Evolutionary conservation across 2,113 vertebrate genomes (phyloP).

Genomic region (Monarcha castaneiventris): DNA sequence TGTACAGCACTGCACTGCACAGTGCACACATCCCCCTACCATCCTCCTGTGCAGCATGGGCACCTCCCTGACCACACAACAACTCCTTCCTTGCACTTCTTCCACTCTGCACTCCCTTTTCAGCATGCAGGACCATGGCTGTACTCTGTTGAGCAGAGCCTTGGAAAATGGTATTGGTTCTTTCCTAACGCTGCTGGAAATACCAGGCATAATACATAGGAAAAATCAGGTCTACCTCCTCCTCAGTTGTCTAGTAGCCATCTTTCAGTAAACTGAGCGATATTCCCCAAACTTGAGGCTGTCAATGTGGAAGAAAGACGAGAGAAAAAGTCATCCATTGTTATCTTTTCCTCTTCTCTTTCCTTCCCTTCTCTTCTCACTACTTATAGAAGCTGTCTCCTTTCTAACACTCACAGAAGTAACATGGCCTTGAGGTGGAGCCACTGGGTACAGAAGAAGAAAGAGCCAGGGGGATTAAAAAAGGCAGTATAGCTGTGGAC

Average conservation of each 20-base stretch:
- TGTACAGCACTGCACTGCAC: background rate
- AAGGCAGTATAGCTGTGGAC: accelerated
- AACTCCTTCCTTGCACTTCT: background rate
- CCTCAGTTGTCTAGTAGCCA: background rate
- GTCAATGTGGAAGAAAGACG: background rate
- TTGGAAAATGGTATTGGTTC: background rate
- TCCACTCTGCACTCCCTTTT: background rate
- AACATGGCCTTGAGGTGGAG: background rate
- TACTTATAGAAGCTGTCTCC: background rate
- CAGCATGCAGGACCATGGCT: background rate
- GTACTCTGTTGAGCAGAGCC: background rate
- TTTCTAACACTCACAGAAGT: background rate
- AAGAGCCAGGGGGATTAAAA: background rate
- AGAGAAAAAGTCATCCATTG: background rate
- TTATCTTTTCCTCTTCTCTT: background rate
- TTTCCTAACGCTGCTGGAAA: background rate
- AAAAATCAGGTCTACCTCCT: background rate
- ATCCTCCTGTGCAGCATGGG: background rate
- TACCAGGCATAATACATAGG: accelerated
- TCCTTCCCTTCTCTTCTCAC: background rate
- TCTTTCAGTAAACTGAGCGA: background rate
- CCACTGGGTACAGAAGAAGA: background rate
- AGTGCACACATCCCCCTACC: background rate
- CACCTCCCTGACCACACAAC: background rate
- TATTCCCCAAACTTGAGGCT: background rate